Evolutionary conservation across 2,113 vertebrate genomes (phyloP), one percentile per base, ranked within the genome.

Genomic region (Platichthys flesus): DNA sequence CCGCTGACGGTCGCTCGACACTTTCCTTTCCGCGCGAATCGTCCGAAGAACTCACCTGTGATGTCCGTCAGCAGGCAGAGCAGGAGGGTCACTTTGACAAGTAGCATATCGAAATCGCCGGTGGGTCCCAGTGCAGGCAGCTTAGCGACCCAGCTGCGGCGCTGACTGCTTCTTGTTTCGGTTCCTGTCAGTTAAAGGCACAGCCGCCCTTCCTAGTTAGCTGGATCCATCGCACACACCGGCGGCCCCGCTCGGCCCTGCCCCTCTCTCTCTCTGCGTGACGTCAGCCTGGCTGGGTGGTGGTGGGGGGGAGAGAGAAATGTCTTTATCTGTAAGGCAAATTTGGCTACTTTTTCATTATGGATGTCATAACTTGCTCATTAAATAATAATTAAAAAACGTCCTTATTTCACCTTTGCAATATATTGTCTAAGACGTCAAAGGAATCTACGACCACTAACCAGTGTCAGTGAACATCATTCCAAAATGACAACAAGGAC

Each of bases 91-190:
- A 92, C 24, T 81, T 90, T 88, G 5, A 93, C 14, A 64, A 89
- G 79, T 74, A 82, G 71, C 92, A 94, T 94, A 75, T 87, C 84
- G 86, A 83, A 88, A 85, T 76, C 61, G 82, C 89, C 83, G 58
- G 81, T 88, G 12, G 35, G 23, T 18, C 23, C 69, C 67, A 63
- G 18, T 57, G 7, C 0, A 54, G 1, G 20, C 5, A 76, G 71
- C 64, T 15, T 20, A 49, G 35, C 26, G 70, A 65, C n/a, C 68
- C 79, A 79, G 85, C 67, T 54, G 84, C 42, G 51, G 52, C 59
- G 66, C 60, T 55, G 75, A 73, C 16, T 40, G 74, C 37, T 74
- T 71, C 74, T 86, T 78, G 71, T 92, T 92, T 85, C 70, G 88
- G 23, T 86, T 78, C 60, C 49, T 88, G 75, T 66, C 68, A 66